Percentiles rank a stretch among this genome's conserved stretches.
Evolutionary conservation across 2,888 invertebrate species (phyloP).

Genomic region (Diachrysia chrysitis): DNA sequence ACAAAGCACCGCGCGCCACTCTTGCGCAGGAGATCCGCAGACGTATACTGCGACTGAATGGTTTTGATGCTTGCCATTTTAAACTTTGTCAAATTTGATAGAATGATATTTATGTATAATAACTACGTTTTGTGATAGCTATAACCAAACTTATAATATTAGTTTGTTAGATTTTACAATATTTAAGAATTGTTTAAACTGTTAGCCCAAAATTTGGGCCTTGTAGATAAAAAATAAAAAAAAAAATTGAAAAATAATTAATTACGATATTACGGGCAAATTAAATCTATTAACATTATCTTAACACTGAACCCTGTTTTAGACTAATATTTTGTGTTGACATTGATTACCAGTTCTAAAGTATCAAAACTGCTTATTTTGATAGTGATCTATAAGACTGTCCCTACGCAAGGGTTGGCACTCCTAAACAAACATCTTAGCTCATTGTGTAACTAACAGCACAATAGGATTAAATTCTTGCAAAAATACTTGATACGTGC

Average conservation of each 20-base stretch:
- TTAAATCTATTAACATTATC: background rate
- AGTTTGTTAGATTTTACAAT: too few species aligned
- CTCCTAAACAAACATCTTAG: slow-evolving; percentile 66
- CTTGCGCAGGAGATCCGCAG: slow-evolving; percentile 58
- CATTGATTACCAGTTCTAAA: slow-evolving; percentile 27
- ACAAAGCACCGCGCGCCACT: slow-evolving; percentile 68
- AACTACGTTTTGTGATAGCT: too few species aligned
- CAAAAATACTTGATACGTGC: slow-evolving; percentile 41
- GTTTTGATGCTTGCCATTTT: slow-evolving; percentile 48
- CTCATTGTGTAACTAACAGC: slow-evolving; percentile 56
- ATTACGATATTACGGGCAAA: background rate
- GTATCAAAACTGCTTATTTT: slow-evolving; percentile 52
- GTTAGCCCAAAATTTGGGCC: too few species aligned
- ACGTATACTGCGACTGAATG: slow-evolving; percentile 28
- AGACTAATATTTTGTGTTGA: background rate
- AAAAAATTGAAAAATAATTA: too few species aligned
- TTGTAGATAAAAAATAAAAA: too few species aligned
- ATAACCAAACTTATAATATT: too few species aligned
- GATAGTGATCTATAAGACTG: slow-evolving; percentile 42
- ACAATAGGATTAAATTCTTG: slow-evolving; percentile 51
- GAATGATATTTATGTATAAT: too few species aligned
- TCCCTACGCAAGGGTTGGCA: slow-evolving; percentile 68
- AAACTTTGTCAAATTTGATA: too few species aligned
- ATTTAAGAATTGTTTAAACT: too few species aligned
- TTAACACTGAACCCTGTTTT: background rate